A percentile compares a stretch with the other conserved stretches of the same genome.
These are phyloP conservation scores for Temnothorax longispinosus DNA, from an alignment of 1,140 invertebrate genomes.

Conservation along the genomic window DNA sequence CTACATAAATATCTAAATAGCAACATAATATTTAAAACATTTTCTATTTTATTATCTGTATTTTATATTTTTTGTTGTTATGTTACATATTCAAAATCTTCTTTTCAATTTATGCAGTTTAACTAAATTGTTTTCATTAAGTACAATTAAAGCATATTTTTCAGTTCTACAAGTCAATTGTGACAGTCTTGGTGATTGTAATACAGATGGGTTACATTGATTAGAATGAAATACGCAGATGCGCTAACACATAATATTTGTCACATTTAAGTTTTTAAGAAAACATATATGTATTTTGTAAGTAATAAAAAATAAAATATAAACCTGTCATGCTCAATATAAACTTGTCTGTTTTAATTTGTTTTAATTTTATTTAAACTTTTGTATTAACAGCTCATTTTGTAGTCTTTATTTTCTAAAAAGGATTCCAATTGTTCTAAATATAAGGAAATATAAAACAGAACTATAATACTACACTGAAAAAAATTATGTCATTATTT, in stretches of 20 bases:
- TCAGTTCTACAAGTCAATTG: conserved; percentile 2
- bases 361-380: neutral
- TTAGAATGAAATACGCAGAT: neutral
- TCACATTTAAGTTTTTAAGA: neutral
- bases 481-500: neutral
- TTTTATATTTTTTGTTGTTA: neutral
- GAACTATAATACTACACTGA: neutral
- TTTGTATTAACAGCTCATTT: neutral
- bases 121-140: neutral
- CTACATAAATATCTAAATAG: neutral
- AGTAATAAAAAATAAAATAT: neutral
- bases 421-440: neutral
- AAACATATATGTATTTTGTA: neutral
- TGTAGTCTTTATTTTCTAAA: neutral
- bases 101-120: neutral
- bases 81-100: neutral
- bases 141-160: neutral
- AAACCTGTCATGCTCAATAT: neutral
- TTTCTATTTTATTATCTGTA: neutral
- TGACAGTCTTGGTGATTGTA: neutral
- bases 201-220: conserved; percentile 1
- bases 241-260: too few relatives aligned
- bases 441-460: neutral
- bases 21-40: neutral
- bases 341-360: neutral